A percentile compares a stretch with the other conserved stretches of the same genome.
Conservation (phyloP, 2,113 vertebrate genomes). For the Macrotus californicus region DNA sequence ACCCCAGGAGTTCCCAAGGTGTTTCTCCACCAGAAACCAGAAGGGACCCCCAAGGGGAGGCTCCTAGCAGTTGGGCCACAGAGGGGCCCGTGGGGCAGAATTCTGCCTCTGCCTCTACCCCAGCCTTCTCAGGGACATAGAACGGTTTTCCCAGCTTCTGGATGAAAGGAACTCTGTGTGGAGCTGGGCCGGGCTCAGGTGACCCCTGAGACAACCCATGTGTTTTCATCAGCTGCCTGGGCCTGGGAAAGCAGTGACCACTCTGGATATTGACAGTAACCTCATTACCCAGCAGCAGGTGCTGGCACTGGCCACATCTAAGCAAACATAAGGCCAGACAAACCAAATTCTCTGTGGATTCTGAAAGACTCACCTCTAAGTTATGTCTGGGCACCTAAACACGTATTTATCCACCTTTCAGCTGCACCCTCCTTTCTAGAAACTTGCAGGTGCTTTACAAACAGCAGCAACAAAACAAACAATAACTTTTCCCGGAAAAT, state of each 20-base stretch:
- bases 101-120: neutral
- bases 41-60: neutral
- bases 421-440: neutral
- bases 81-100: neutral
- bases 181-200: neutral
- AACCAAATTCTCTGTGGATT: neutral
- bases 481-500: neutral
- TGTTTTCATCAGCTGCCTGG: neutral
- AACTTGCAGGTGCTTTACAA: neutral
- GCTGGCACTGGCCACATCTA: neutral
- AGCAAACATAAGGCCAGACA: neutral
- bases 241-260: neutral
- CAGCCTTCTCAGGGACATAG: neutral
- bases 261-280: neutral
- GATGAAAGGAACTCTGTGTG: neutral
- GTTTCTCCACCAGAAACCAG: neutral
- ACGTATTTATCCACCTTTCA: neutral
- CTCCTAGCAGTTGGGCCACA: neutral
- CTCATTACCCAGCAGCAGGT: neutral
- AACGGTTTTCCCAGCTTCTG: neutral
- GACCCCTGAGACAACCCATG: neutral
- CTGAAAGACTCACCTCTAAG: neutral
- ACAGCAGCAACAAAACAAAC: neutral
- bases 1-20: neutral
- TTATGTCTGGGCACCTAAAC: neutral